A percentile compares a stretch with the other conserved stretches of the same genome.
These are phyloP conservation scores for Leucophenga montana DNA, from an alignment of 2,888 invertebrate genomes.

Conservation along the genomic window DNA sequence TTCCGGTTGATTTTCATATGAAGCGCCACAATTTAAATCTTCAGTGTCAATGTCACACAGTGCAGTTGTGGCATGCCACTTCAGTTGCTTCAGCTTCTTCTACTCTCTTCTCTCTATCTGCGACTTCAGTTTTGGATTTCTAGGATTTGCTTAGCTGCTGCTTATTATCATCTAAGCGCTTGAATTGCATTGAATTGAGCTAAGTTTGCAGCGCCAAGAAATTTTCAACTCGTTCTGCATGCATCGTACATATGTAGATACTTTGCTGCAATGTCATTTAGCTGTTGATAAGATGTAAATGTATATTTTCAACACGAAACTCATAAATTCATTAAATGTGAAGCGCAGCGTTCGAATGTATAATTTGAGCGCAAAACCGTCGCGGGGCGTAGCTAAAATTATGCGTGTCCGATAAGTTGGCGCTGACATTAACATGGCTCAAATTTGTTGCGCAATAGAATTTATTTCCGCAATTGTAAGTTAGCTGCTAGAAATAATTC, in stretches of 20 bases:
- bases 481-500: no score
- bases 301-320: slow-evolving; percentile 26
- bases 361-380: background rate
- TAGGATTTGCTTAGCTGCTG: slow-evolving; percentile 26
- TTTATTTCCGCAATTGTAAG: slow-evolving; percentile 25
- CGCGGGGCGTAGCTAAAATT: background rate
- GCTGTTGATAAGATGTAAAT: slow-evolving; percentile 55
- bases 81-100: background rate
- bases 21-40: slow-evolving; percentile 65
- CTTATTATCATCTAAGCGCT: slow-evolving; percentile 11
- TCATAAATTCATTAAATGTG: slow-evolving; percentile 27
- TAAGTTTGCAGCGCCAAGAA: slow-evolving; percentile 36
- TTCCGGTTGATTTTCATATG: slow-evolving; percentile 62
- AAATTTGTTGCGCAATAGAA: slow-evolving; percentile 5
- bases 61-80: background rate
- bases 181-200: slow-evolving; percentile 46
- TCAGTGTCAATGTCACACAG: slow-evolving; percentile 62
- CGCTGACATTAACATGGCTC: slow-evolving; percentile 27
- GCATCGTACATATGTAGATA: slow-evolving; percentile 31
- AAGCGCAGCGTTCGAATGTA: background rate
- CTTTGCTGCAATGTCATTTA: slow-evolving; percentile 55
- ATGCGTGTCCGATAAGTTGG: slow-evolving; percentile 25
- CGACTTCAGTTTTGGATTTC: background rate
- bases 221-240: slow-evolving; percentile 33
- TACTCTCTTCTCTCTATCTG: background rate